Conservation (phyloP, 1,140 invertebrate genomes). For the Wasmannia auropunctata region DNA sequence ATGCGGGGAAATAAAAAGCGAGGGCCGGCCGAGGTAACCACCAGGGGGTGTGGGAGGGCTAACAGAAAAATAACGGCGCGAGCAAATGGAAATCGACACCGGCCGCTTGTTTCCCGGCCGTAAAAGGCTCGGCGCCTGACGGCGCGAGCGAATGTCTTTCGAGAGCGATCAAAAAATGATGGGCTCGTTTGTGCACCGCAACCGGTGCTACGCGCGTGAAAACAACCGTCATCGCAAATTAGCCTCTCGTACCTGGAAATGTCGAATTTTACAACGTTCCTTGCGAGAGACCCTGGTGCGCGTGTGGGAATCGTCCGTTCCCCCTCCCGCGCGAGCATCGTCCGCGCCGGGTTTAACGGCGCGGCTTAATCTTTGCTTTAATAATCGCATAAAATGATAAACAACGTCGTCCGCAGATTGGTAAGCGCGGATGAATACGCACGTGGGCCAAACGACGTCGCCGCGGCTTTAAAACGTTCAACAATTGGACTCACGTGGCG, state of each 20-base stretch:
- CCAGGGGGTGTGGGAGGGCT: background rate
- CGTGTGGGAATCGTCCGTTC: background rate
- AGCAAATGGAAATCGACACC: constrained; percentile 72
- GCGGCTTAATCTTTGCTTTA: constrained; percentile 79
- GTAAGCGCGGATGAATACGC: constrained; percentile 28
- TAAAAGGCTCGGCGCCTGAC: constrained; percentile 42
- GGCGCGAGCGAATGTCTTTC: constrained; percentile 67
- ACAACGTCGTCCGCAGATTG: constrained; percentile 40
- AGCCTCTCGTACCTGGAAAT: background rate
- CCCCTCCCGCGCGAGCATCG: constrained; percentile 15
- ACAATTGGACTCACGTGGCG: constrained; percentile 79
- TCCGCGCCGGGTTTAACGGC: constrained; percentile 35
- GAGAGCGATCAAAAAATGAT: constrained; percentile 54
- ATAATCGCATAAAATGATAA: constrained; percentile 75
- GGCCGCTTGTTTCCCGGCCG: constrained; percentile 61
- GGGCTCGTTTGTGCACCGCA: constrained; percentile 58
- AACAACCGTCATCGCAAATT: constrained; percentile 32
- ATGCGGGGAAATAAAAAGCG: constrained; percentile 65
- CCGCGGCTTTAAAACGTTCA: constrained; percentile 73
- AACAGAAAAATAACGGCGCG: constrained; percentile 61
- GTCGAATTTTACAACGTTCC: constrained; percentile 4
- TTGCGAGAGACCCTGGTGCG: background rate
- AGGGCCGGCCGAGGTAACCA: background rate
- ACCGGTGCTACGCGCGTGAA: constrained; percentile 61
- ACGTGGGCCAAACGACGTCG: constrained; percentile 23